Evolutionary conservation across 2,797 vertebrate species (phyloP).

Genomic region (Sarcophilus harrisii): DNA sequence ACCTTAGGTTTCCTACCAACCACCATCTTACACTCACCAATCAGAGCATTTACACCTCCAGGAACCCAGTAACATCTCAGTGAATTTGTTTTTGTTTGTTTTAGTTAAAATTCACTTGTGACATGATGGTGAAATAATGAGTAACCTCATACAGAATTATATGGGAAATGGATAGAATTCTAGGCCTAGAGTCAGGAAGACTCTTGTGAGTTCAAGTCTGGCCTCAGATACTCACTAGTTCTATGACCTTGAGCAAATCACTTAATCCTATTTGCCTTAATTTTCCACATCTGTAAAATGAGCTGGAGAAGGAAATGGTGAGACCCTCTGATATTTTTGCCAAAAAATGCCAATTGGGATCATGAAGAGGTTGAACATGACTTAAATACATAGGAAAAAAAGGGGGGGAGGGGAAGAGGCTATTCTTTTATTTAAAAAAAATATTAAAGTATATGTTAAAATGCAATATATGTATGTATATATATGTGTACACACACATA

Average conservation of each 20-base stretch:
- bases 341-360: neutral
- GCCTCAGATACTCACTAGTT: neutral
- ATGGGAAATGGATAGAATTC: neutral
- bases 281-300: neutral
- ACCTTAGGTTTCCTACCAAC: neutral
- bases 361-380: neutral
- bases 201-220: neutral
- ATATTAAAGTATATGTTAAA: too few species aligned
- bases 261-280: neutral
- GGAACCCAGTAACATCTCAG: neutral
- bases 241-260: neutral
- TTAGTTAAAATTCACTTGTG: neutral
- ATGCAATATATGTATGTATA: too few species aligned
- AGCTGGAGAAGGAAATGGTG: neutral
- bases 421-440: too few species aligned
- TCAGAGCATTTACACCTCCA: neutral
- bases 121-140: neutral
- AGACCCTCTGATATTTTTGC: neutral
- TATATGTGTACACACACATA: too few species aligned
- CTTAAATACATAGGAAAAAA: too few species aligned
- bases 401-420: too few species aligned
- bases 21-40: neutral
- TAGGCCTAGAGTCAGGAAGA: neutral
- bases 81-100: neutral
- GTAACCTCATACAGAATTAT: neutral